A percentile compares a stretch with the other conserved stretches of the same genome.
These are phyloP conservation scores for Haliclystus octoradiatus DNA, from an alignment of 30 jellyfish, hydroid and myxozoan genomes.

Conservation along the genomic window DNA sequence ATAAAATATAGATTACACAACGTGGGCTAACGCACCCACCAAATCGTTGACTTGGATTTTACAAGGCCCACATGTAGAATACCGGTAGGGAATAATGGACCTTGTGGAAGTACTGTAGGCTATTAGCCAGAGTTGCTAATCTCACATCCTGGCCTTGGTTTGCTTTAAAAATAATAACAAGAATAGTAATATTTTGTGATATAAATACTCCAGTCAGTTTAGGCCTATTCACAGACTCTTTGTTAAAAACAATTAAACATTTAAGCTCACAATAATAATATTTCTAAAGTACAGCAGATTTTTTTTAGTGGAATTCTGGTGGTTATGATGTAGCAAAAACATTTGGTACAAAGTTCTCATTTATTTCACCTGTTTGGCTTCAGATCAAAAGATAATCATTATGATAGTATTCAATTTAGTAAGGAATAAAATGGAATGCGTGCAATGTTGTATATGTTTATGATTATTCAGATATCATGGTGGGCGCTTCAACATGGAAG, in stretches of 20 bases:
- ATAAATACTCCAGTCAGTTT: no score
- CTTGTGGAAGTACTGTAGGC: neutral
- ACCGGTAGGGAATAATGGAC: no score
- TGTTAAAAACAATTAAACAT: no score
- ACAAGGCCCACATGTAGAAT: no score
- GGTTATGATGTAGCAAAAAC: slow-evolving; percentile 89
- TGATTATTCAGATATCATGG: slow-evolving; percentile 1
- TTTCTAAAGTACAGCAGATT: neutral
- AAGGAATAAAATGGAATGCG: neutral
- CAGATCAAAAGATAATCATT: slow-evolving; percentile 27
- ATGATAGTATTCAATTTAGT: neutral
- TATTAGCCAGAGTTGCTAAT: no score
- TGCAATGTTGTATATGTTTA: neutral
- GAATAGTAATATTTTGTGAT: no score
- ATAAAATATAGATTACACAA: no score
- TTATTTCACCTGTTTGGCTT: slow-evolving; percentile 85
- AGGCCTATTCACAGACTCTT: no score
- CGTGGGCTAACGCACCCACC: no score
- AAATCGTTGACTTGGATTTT: no score
- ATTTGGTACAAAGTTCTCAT: slow-evolving; percentile 52
- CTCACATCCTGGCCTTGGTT: no score
- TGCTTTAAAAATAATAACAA: no score
- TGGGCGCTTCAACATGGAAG: slow-evolving; percentile 38
- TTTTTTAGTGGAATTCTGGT: slow-evolving; percentile 73
- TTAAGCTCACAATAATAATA: neutral